These are phyloP conservation scores for Heliconius nattereri DNA, from an alignment of 1,140 invertebrate species.

Conservation along the genomic window DNA sequence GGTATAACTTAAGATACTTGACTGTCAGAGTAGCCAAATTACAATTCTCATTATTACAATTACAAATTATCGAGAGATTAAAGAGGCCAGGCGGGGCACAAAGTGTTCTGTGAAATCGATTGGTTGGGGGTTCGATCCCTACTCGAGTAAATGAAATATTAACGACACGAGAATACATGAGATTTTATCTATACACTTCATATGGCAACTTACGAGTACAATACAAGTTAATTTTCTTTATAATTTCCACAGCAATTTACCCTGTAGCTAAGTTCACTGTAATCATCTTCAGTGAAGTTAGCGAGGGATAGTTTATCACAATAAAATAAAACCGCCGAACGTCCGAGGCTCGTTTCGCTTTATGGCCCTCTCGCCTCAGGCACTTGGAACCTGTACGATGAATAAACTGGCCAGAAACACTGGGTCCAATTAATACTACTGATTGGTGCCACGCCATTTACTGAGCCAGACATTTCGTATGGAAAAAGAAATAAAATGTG, in stretches of 20 bases:
- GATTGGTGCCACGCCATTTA: constrained; percentile 16
- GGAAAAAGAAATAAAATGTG: background rate
- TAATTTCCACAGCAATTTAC: background rate
- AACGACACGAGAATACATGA: too few relatives aligned
- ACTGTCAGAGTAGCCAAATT: background rate
- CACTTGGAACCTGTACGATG: constrained; percentile 28
- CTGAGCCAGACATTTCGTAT: background rate
- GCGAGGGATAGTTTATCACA: constrained; percentile 29
- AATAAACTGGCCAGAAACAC: constrained; percentile 23
- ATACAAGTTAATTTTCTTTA: background rate
- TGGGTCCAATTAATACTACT: constrained; percentile 21
- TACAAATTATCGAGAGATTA: background rate
- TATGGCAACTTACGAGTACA: too few relatives aligned
- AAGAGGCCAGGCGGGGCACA: too few relatives aligned
- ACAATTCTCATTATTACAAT: background rate
- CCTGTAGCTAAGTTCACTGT: background rate
- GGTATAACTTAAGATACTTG: too few relatives aligned
- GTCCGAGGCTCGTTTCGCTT: constrained; percentile 28
- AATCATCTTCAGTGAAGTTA: constrained; percentile 7
- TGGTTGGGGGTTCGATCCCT: too few relatives aligned
- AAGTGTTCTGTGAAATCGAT: too few relatives aligned
- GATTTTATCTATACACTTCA: too few relatives aligned
- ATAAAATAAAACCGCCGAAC: constrained; percentile 26
- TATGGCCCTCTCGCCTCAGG: constrained; percentile 27
- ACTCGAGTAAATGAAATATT: too few relatives aligned